A percentile compares a stretch with the other conserved stretches of the same genome.
phyloP scores from a whole-genome alignment of 2,113 vertebrate genomes.

The Cheilinus undulatus region DNA sequence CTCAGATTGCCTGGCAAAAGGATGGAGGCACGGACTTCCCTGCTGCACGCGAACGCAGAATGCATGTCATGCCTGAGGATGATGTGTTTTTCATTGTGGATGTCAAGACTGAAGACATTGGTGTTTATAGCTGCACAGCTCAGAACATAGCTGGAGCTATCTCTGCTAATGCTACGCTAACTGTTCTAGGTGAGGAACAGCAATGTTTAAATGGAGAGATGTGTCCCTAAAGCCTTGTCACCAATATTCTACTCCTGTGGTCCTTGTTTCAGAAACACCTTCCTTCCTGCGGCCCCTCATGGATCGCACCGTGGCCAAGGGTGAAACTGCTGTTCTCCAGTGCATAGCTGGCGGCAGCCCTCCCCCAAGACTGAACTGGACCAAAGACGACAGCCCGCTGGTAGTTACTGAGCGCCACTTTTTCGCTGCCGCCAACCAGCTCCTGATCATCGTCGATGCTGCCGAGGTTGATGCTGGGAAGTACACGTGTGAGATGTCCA shows the following conservation, averaged over 20 bases:
- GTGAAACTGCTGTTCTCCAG: constrained; percentile 94
- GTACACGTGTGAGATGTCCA: constrained; percentile 98
- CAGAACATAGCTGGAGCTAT: constrained; percentile 94
- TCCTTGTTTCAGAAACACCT: constrained; percentile 87
- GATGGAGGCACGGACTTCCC: constrained; percentile 97
- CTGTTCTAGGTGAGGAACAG: constrained; percentile 89
- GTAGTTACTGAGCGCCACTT: constrained; percentile 94
- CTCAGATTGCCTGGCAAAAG: constrained; percentile 98
- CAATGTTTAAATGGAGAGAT: neutral
- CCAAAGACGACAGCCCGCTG: constrained; percentile 94
- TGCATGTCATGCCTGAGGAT: constrained; percentile 99
- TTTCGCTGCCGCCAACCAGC: constrained; percentile 95
- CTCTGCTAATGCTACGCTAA: constrained; percentile 94
- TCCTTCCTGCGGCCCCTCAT: constrained; percentile 92
- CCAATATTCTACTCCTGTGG: neutral
- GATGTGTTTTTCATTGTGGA: constrained; percentile 98
- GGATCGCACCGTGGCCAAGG: constrained; percentile 92
- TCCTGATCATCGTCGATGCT: constrained; percentile 95
- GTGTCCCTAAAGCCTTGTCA: neutral
- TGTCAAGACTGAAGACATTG: constrained; percentile 93
- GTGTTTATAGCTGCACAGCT: constrained; percentile 96
- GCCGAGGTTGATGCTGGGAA: constrained; percentile 91
- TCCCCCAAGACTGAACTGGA: constrained; percentile 93
- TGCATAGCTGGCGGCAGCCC: constrained; percentile 97
- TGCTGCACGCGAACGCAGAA: constrained; percentile 93